Base-by-base conservation (phyloP, 2,113 vertebrate genomes). In the Artemisiospiza belli region DNA sequence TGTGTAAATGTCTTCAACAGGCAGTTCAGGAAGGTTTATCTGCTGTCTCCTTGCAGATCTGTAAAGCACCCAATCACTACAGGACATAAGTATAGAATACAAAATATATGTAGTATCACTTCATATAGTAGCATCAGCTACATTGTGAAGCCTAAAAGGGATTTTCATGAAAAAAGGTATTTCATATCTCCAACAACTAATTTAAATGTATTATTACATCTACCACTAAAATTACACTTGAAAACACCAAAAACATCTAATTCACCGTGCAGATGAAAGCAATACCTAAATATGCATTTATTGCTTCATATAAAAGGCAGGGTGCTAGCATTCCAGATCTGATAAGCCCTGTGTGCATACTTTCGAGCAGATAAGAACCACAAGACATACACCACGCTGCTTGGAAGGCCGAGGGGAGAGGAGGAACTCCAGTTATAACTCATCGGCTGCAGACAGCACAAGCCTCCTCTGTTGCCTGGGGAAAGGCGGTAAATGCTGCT, bases 341-440 rank as follows among this genome's bases (percentile, higher is more conserved):
- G 92, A 96, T 93, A 94, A 96, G 80, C 76, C 37, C 69, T 77
- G 63, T 66, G 78, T 39, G 66, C 86, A 87, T 86, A 67, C 47
- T 93, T 94, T 54, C 1, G 41, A 83, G 80, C 61, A 94, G 94
- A 90, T 96, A 97, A 93, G 64, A 94, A 70, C 92, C 94, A 92
- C 94, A 96, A 94, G 80, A 90, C 72, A 78, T 55, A 69, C 35
- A 81, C 72, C 92, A 89, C 19, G 0, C 83, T 62, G 52, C 79
- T 51, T 11, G 79, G 62, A 83, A 90, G 59, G 89, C 78, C 86
- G 89, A 86, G 80, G 76, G 78, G 68, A 94, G 73, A 86, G 68
- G 83, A 93, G 88, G 75, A 85, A 20, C 72, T 77, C 63, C 55
- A 62, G 67, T 59, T 88, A 69, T 74, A 94, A 95, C 76, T 92